Conservation (phyloP, 2,113 vertebrate species). For the Stigmatopora argus region DNA sequence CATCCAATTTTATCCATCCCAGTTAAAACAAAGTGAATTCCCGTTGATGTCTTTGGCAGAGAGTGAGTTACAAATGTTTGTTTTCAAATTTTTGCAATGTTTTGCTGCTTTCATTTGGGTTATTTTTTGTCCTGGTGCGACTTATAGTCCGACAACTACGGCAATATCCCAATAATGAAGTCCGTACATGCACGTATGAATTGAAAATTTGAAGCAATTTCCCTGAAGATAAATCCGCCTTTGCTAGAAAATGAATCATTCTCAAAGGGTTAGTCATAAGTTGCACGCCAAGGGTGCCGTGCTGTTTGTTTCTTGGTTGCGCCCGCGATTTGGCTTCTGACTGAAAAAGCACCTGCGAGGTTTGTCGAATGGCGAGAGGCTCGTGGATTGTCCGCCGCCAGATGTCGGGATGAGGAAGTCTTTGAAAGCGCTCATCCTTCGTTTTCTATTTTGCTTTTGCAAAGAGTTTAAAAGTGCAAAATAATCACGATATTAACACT, state of each 20-base stretch:
- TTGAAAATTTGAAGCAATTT: background rate
- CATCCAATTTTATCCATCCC: no score
- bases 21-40: no score
- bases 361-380: background rate
- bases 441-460: background rate
- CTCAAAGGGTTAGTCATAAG: background rate
- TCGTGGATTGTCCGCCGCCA: background rate
- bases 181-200: background rate
- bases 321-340: conserved; percentile 15
- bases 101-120: no score
- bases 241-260: background rate
- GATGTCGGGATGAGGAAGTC: background rate
- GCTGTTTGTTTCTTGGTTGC: conserved; percentile 7
- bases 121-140: no score
- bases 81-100: no score
- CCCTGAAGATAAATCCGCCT: background rate
- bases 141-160: no score
- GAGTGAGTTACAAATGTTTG: no score
- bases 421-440: background rate
- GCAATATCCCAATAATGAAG: background rate
- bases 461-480: conserved; percentile 1
- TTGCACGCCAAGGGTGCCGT: background rate
- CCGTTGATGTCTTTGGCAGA: no score
- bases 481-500: background rate
- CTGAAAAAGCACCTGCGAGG: conserved; percentile 2